phyloP scores from a whole-genome alignment of 2,888 invertebrate genomes.

The Drosophila neonasuta region DNA sequence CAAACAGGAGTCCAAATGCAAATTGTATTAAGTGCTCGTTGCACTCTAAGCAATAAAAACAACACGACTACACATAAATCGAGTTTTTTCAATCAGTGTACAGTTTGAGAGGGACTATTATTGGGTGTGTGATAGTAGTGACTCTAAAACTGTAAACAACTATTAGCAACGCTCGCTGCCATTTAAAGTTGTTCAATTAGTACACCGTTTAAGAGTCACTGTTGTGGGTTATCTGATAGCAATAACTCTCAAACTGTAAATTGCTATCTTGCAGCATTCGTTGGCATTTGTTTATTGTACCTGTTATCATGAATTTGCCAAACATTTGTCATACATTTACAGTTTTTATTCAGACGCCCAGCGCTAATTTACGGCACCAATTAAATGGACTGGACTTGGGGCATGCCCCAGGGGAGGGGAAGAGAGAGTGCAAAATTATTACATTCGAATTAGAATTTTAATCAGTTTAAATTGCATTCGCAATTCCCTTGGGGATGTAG shows the following conservation, averaged over 20 bases:
- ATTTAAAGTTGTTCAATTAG: no score
- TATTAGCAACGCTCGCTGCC: no score
- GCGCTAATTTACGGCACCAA: slow-evolving; percentile 45
- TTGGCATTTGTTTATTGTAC: slow-evolving; percentile 25
- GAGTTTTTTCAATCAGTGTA: slow-evolving; percentile 8
- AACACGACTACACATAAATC: slow-evolving; percentile 3
- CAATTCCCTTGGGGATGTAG: slow-evolving; percentile 24
- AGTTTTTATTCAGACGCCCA: slow-evolving; percentile 16
- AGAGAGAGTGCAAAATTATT: slow-evolving; percentile 32
- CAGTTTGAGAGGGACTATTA: neutral
- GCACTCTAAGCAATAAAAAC: slow-evolving; percentile 17
- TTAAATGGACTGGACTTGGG: slow-evolving; percentile 20
- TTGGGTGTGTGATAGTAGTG: no score
- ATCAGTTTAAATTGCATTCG: slow-evolving; percentile 60
- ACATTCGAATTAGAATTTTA: slow-evolving; percentile 59
- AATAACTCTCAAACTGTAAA: no score
- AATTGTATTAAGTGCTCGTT: slow-evolving; percentile 67
- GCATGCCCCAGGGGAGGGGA: neutral
- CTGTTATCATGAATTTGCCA: slow-evolving; percentile 23
- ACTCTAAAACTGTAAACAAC: no score
- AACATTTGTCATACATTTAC: slow-evolving; percentile 8
- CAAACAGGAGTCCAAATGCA: slow-evolving; percentile 51
- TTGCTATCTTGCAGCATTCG: neutral
- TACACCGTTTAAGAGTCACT: no score
- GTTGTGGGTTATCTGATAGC: no score